Percentiles rank a stretch among this genome's conserved stretches.
Evolutionary conservation across 2,113 vertebrate genomes (phyloP).

Genomic region (Gambusia holbrooki): DNA sequence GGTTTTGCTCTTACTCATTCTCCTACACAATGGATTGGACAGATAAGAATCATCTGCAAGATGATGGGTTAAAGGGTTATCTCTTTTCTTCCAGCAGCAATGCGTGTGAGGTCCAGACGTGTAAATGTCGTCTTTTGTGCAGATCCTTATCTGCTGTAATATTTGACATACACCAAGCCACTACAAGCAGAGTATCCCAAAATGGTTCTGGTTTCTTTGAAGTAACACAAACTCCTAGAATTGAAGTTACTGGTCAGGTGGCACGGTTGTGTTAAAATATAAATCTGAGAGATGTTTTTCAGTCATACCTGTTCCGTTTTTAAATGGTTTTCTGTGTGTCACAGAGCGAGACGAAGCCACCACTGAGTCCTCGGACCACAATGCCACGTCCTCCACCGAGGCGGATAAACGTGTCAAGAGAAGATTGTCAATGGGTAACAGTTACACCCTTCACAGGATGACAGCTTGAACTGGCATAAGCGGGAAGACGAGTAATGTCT

Average conservation of each 20-base stretch:
- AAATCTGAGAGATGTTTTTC: neutral
- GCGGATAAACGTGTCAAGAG: conserved; percentile 96
- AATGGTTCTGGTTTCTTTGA: conserved; percentile 39
- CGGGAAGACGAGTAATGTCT: conserved; percentile 48
- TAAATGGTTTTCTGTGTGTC: conserved; percentile 50
- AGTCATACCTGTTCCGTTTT: neutral
- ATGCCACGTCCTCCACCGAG: conserved; percentile 86
- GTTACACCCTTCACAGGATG: conserved; percentile 3
- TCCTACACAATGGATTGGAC: conserved; percentile 39
- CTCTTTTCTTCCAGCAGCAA: conserved; percentile 46
- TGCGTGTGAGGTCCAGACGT: conserved; percentile 72
- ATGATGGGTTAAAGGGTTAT: conserved; percentile 47
- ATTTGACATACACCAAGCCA: conserved; percentile 53
- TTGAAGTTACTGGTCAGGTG: neutral
- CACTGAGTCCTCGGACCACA: conserved; percentile 83
- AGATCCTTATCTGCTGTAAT: conserved; percentile 55
- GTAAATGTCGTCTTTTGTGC: conserved; percentile 45
- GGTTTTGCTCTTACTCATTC: conserved; percentile 29
- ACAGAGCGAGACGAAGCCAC: conserved; percentile 86
- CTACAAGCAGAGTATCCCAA: conserved; percentile 44
- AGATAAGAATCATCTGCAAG: conserved; percentile 70
- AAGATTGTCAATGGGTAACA: conserved; percentile 94
- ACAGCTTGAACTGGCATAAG: conserved; percentile 33
- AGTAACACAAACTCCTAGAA: conserved; percentile 19
- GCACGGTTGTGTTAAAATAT: neutral